A percentile compares a stretch with the other conserved stretches of the same genome.
These are phyloP conservation scores for Phenacoccus solenopsis DNA, from an alignment of 1,140 invertebrate genomes.

Conservation along the genomic window DNA sequence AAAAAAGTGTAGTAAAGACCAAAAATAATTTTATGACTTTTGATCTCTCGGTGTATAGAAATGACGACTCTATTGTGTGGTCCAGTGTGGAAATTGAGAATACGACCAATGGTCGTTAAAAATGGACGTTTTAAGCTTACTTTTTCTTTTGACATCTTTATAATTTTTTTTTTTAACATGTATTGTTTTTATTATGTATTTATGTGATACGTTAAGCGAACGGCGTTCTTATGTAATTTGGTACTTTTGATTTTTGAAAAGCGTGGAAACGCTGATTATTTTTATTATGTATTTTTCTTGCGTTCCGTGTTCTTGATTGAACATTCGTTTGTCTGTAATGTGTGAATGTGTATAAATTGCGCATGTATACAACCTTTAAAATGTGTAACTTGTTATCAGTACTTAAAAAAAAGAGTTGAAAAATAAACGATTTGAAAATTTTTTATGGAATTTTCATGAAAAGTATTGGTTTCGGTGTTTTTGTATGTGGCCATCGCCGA, in stretches of 20 bases:
- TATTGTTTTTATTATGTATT: neutral
- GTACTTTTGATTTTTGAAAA: neutral
- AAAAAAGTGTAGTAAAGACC: neutral
- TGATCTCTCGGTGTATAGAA: neutral
- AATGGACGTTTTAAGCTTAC: neutral
- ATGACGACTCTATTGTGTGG: too few species aligned
- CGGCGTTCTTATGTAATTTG: too few species aligned
- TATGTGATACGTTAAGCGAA: neutral
- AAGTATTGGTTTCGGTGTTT: too few species aligned
- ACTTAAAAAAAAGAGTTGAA: slow-evolving; percentile 3
- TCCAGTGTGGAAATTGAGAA: too few species aligned
- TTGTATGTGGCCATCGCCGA: too few species aligned
- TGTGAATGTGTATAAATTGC: neutral
- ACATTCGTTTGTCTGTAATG: neutral
- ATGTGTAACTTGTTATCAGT: slow-evolving; percentile 2
- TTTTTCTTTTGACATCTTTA: neutral
- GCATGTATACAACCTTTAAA: neutral
- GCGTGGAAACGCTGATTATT: neutral
- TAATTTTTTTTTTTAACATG: neutral
- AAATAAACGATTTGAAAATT: neutral
- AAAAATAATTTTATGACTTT: neutral
- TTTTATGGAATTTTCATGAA: too few species aligned
- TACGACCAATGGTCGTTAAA: neutral
- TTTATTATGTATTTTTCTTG: neutral
- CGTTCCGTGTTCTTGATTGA: neutral